phyloP scores from a whole-genome alignment of 2,888 invertebrate genomes.

The Cecidostiba fungosa region DNA sequence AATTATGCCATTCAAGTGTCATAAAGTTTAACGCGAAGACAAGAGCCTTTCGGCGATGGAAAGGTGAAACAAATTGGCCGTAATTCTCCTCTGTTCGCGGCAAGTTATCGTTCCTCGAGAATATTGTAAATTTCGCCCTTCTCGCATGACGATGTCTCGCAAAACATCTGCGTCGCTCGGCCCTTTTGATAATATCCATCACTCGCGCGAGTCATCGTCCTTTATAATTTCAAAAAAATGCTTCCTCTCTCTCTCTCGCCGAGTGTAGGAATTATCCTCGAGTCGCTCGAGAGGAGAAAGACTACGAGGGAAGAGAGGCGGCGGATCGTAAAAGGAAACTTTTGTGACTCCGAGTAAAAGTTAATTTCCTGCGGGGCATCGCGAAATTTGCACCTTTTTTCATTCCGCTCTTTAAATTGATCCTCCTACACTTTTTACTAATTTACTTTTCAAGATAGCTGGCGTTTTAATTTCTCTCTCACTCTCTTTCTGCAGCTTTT shows the following conservation, averaged over 20 bases:
- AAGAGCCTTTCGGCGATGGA: conserved; percentile 57
- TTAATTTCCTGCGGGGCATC: conserved; percentile 25
- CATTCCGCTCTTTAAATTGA: conserved; percentile 15
- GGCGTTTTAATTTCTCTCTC: conserved; percentile 44
- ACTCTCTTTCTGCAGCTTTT: neutral
- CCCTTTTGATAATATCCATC: neutral
- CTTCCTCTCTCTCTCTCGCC: neutral
- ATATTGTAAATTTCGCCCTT: conserved; percentile 42
- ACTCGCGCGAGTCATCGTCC: neutral
- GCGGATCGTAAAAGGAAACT: conserved; percentile 18
- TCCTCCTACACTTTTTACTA: conserved; percentile 11
- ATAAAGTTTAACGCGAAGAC: conserved; percentile 62
- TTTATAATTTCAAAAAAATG: neutral
- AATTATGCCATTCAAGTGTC: conserved; percentile 62
- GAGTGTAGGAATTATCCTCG: neutral
- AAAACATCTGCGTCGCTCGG: conserved; percentile 18
- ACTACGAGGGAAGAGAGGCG: neutral
- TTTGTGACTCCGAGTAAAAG: conserved; percentile 10
- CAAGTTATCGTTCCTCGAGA: conserved; percentile 46
- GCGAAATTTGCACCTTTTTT: conserved; percentile 23
- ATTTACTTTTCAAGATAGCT: conserved; percentile 41
- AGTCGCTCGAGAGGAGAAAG: neutral
- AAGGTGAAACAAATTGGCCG: conserved; percentile 61
- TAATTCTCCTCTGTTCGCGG: conserved; percentile 50
- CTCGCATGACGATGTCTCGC: neutral